phyloP scores from a whole-genome alignment of 1,140 invertebrate species.

The Nasonia longicornis region DNA sequence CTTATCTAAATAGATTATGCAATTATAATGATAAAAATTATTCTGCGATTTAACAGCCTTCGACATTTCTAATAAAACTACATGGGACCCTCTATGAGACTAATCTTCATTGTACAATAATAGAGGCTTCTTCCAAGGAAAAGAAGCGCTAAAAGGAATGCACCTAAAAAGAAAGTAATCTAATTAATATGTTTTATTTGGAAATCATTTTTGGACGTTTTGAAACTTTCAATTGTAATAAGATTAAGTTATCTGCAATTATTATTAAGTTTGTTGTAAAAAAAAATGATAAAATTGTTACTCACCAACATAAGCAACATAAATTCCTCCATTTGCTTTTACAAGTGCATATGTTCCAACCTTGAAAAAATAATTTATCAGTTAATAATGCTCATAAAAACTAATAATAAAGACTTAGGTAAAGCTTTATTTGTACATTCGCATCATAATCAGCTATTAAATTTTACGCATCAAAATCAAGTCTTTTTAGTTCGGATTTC shows the following conservation, averaged over 20 bases:
- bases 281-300: slow-evolving; percentile 44
- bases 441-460: too few relatives aligned
- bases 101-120: slow-evolving; percentile 92
- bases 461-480: too few relatives aligned
- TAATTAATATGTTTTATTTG: not conserved
- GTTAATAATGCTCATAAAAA: slow-evolving; percentile 36
- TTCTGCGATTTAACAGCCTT: slow-evolving; percentile 45
- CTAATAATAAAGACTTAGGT: too few relatives aligned
- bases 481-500: too few relatives aligned
- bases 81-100: slow-evolving; percentile 86
- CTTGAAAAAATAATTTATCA: slow-evolving; percentile 60
- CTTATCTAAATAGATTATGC: slow-evolving; percentile 43
- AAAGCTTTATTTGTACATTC: too few relatives aligned
- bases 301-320: slow-evolving; percentile 85
- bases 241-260: slow-evolving; percentile 4
- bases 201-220: too few relatives aligned
- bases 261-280: not conserved
- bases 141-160: slow-evolving; percentile 80
- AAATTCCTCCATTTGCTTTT: slow-evolving; percentile 78
- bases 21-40: slow-evolving; percentile 45
- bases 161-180: slow-evolving; percentile 65
- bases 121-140: slow-evolving; percentile 85
- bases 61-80: slow-evolving; percentile 62
- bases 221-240: not conserved
- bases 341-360: slow-evolving; percentile 71